phyloP scores from a whole-genome alignment of 1,140 invertebrate species.

The Leguminivora glycinivorella region DNA sequence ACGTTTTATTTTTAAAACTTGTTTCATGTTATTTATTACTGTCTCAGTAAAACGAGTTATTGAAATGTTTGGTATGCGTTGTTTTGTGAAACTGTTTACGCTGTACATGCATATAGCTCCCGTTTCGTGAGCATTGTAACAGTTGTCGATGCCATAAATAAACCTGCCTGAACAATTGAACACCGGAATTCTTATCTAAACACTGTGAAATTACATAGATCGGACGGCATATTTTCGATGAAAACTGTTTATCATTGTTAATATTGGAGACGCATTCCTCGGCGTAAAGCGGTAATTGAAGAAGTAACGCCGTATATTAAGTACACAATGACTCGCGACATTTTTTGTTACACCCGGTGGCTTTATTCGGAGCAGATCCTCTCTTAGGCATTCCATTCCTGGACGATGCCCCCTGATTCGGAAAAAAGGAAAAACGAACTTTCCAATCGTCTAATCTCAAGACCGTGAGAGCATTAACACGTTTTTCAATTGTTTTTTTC shows the following conservation, averaged over 20 bases:
- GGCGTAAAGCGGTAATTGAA: slow-evolving; percentile 24
- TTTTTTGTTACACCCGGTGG: slow-evolving; percentile 37
- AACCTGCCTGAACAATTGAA: background rate
- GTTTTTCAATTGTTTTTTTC: slow-evolving; percentile 19
- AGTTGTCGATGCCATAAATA: slow-evolving; percentile 8
- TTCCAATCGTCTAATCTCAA: slow-evolving; percentile 26
- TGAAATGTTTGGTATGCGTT: background rate
- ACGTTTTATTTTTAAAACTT: background rate
- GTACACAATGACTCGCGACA: slow-evolving; percentile 36
- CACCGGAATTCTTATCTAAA: slow-evolving; percentile 21
- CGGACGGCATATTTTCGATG: slow-evolving; percentile 10
- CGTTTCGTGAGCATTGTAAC: background rate
- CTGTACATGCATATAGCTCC: slow-evolving; percentile 1
- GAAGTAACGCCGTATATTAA: slow-evolving; percentile 35
- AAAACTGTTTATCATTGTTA: slow-evolving; percentile 23
- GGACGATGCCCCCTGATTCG: slow-evolving; percentile 33
- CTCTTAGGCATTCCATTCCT: slow-evolving; percentile 30
- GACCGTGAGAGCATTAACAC: slow-evolving; percentile 19
- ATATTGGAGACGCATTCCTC: slow-evolving; percentile 33
- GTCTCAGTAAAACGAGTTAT: background rate
- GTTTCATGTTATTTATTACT: background rate
- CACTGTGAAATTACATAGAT: slow-evolving; percentile 19
- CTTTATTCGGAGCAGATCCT: slow-evolving; percentile 32
- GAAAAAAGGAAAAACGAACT: slow-evolving; percentile 23
- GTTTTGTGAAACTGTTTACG: slow-evolving; percentile 12